phyloP scores from a whole-genome alignment of 2,888 invertebrate genomes.

The Ornithoptera alexandrae region DNA sequence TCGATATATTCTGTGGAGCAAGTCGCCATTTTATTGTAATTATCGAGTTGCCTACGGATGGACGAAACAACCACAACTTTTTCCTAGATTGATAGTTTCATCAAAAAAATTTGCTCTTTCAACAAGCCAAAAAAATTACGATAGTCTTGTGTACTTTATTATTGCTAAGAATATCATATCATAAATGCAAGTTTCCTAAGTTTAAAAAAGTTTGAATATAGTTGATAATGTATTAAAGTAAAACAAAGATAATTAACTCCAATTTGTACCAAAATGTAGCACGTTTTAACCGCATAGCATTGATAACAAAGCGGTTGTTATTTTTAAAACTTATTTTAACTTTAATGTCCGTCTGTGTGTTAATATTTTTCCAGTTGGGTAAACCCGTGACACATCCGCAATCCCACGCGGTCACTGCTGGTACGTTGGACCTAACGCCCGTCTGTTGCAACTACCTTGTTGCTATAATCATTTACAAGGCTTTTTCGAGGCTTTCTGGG shows the following conservation, averaged over 20 bases:
- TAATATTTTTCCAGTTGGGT: slow-evolving; percentile 59
- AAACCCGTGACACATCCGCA: slow-evolving; percentile 63
- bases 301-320: slow-evolving; percentile 16
- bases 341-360: slow-evolving; percentile 42
- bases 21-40: neutral
- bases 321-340: slow-evolving; percentile 35
- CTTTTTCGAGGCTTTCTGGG: slow-evolving; percentile 26
- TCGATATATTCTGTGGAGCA: neutral
- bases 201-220: neutral
- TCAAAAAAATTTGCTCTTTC: neutral
- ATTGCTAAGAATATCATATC: too few species aligned
- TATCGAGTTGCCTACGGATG: neutral
- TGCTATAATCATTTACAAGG: slow-evolving; percentile 28
- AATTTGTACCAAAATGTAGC: neutral
- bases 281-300: neutral
- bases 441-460: slow-evolving; percentile 2
- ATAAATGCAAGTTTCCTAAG: too few species aligned
- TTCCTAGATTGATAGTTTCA: neutral
- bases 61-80: neutral
- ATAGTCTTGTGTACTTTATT: neutral
- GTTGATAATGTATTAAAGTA: neutral
- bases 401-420: slow-evolving; percentile 49
- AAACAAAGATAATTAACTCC: neutral
- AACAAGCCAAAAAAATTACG: neutral
- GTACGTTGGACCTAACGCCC: slow-evolving; percentile 18